Evolutionary conservation across 2,888 invertebrate genomes (phyloP).

Genomic region (Ornithoptera priamus): DNA sequence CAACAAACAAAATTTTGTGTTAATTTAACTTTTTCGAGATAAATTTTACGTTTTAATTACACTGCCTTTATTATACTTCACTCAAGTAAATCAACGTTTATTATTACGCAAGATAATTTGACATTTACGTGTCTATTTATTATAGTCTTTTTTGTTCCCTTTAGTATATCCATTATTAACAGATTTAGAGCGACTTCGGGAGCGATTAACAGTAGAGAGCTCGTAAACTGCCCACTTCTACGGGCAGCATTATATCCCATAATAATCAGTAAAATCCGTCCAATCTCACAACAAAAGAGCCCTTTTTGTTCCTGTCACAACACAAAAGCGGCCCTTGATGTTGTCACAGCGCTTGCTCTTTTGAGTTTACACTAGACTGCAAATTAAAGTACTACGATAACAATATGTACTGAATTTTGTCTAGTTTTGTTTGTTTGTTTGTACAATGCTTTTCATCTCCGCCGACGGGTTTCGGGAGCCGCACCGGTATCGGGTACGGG

Average conservation of each 20-base stretch:
- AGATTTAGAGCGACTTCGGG: conserved; percentile 17
- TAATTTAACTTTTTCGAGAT: neutral
- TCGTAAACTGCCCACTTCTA: conserved; percentile 57
- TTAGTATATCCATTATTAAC: conserved; percentile 17
- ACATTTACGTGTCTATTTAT: conserved; percentile 6
- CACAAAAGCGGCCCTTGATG: conserved; percentile 60
- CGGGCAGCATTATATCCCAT: conserved; percentile 56
- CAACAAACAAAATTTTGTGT: neutral
- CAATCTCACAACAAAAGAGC: conserved; percentile 54
- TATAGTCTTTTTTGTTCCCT: neutral
- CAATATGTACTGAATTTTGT: conserved; percentile 66
- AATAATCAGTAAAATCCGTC: conserved; percentile 50
- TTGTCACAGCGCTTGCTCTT: conserved; percentile 67
- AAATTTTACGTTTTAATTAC: neutral
- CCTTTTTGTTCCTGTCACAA: conserved; percentile 61
- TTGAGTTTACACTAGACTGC: conserved; percentile 77
- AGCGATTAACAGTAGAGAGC: conserved; percentile 31
- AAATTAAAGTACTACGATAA: conserved; percentile 71
- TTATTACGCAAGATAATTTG: neutral
- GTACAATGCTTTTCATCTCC: conserved; percentile 62
- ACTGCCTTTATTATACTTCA: neutral
- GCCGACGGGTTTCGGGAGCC: conserved; percentile 61
- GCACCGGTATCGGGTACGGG: conserved; percentile 64
- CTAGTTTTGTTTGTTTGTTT: conserved; percentile 47
- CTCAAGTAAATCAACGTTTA: neutral